phyloP scores from a whole-genome alignment of 2,888 invertebrate species.

The Oegoconia quadripuncta region DNA sequence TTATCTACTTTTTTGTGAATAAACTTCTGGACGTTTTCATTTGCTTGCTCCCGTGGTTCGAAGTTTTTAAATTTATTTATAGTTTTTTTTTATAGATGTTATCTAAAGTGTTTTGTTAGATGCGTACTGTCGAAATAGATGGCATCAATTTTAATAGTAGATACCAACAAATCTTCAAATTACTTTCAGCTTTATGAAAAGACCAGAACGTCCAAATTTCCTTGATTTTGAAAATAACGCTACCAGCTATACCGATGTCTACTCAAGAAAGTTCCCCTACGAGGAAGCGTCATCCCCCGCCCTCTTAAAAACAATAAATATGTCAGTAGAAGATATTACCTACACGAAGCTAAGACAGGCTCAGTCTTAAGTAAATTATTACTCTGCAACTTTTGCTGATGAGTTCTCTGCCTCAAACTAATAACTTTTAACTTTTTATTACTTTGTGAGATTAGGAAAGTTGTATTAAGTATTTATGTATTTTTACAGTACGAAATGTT shows the following conservation, averaged over 20 bases:
- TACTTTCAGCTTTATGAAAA: no score
- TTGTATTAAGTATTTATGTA: constrained; percentile 39
- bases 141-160: no score
- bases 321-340: constrained; percentile 74
- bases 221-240: no score
- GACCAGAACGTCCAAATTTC: no score
- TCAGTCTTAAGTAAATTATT: constrained; percentile 71
- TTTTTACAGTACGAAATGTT: constrained; percentile 29
- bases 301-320: constrained; percentile 73
- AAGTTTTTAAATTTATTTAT: not conserved
- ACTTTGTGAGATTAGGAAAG: constrained; percentile 45
- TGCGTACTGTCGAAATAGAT: no score
- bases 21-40: no score
- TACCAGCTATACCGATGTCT: not conserved
- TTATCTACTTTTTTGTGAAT: no score
- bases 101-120: not conserved
- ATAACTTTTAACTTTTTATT: constrained; percentile 73
- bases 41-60: no score
- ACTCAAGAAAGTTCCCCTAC: constrained; percentile 35
- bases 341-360: constrained; percentile 59
- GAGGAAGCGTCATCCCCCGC: constrained; percentile 46
- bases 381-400: constrained; percentile 67
- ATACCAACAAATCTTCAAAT: no score
- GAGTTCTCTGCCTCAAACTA: constrained; percentile 58
- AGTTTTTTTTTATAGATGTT: not conserved